Evolutionary conservation across 2,113 vertebrate genomes (phyloP).

Genomic region (Columba livia): DNA sequence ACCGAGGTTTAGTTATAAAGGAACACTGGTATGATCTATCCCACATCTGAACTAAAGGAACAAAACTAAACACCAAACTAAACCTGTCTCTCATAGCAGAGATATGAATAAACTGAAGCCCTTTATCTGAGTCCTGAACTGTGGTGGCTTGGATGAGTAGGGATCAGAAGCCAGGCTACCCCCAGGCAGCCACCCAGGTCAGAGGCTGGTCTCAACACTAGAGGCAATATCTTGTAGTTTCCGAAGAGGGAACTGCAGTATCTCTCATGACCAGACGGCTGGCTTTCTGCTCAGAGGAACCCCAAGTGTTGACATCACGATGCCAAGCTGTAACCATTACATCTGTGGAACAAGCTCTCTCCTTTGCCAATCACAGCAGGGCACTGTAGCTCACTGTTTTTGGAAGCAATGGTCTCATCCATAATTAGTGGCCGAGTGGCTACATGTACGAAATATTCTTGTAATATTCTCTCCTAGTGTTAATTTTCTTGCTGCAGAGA

Average conservation of each 20-base stretch:
- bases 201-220: not conserved
- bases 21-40: not conserved
- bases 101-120: not conserved
- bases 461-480: not conserved
- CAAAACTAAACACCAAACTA: not conserved
- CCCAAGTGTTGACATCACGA: not conserved
- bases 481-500: not conserved
- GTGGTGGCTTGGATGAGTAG: not conserved
- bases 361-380: not conserved
- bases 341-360: not conserved
- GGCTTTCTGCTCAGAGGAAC: not conserved
- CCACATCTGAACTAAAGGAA: not conserved
- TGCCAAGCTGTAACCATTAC: not conserved
- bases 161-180: not conserved
- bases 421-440: not conserved
- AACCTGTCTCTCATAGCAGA: not conserved
- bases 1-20: not conserved
- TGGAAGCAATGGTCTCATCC: not conserved
- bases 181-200: not conserved
- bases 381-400: not conserved
- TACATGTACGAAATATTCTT: not conserved
- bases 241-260: not conserved
- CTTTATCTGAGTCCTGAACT: not conserved
- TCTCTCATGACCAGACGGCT: not conserved
- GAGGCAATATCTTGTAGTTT: not conserved